Percentiles rank a stretch among this genome's conserved stretches.
Evolutionary conservation across 1,140 invertebrate genomes (phyloP).

Genomic region (Anastrepha ludens): DNA sequence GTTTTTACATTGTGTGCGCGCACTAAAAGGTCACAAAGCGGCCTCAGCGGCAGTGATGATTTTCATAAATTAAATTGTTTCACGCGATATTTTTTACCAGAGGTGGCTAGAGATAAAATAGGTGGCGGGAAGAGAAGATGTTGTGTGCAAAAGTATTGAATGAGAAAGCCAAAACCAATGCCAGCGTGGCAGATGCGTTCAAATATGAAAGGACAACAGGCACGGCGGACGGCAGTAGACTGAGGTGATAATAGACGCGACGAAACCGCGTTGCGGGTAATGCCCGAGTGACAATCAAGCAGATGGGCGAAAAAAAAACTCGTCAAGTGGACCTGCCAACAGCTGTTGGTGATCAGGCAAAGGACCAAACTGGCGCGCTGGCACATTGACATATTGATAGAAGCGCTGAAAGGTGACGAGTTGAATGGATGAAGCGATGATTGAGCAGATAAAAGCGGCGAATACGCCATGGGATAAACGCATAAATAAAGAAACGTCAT

Average conservation of each 20-base stretch:
- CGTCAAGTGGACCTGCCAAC: not conserved
- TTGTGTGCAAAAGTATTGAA: not conserved
- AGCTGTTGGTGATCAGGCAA: not conserved
- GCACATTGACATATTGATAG: constrained; percentile 39
- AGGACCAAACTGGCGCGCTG: not conserved
- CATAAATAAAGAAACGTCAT: constrained; percentile 2
- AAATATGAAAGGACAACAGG: not conserved
- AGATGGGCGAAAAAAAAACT: not conserved
- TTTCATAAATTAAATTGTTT: constrained; percentile 48
- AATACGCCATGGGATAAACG: not conserved
- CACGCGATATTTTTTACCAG: not conserved
- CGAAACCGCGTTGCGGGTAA: constrained; percentile 36
- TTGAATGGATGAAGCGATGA: constrained; percentile 21
- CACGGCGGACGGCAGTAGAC: not conserved
- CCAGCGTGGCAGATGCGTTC: not conserved
- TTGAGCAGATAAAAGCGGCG: constrained; percentile 27
- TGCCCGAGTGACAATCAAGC: constrained; percentile 16
- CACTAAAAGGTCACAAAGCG: not conserved
- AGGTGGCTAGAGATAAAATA: not conserved
- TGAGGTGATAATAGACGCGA: constrained; percentile 35
- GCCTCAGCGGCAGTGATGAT: not conserved
- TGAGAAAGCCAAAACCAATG: not conserved
- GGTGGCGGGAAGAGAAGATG: not conserved
- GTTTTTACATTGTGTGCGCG: not conserved
- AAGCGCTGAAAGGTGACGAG: not conserved